phyloP scores from a whole-genome alignment of 1,140 invertebrate genomes.

The Drosophila chauvacae region DNA sequence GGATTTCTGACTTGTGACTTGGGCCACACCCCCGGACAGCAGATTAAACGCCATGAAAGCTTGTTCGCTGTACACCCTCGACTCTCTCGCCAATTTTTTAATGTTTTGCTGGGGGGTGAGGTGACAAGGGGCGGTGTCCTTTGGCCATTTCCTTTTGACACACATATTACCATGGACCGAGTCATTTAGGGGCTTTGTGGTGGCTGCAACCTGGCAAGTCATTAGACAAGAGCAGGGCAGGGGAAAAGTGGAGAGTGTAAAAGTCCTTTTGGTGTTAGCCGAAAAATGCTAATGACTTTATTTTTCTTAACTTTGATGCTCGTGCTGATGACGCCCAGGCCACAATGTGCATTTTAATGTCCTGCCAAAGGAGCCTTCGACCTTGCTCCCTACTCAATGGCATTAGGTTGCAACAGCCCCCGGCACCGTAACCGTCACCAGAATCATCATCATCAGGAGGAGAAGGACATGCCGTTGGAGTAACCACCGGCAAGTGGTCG shows the following conservation, averaged over 20 bases:
- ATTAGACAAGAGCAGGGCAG: slow-evolving; percentile 45
- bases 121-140: slow-evolving; percentile 25
- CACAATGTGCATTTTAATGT: slow-evolving; percentile 81
- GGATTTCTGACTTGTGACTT: slow-evolving; percentile 32
- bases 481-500: slow-evolving; percentile 41
- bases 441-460: not conserved
- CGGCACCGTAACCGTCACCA: slow-evolving; percentile 1
- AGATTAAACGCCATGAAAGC: slow-evolving; percentile 50
- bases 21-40: slow-evolving; percentile 36
- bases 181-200: slow-evolving; percentile 62
- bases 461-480: slow-evolving; percentile 11
- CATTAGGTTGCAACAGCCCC: slow-evolving; percentile 35
- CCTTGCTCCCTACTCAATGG: slow-evolving; percentile 22
- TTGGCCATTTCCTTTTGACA: slow-evolving; percentile 71
- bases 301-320: slow-evolving; percentile 73
- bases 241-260: not conserved
- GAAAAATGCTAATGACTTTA: slow-evolving; percentile 82
- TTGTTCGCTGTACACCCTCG: slow-evolving; percentile 25
- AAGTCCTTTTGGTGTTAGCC: slow-evolving; percentile 65
- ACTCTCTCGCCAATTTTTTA: slow-evolving; percentile 9
- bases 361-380: slow-evolving; percentile 57
- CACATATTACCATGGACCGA: slow-evolving; percentile 56
- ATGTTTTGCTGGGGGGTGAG: not conserved
- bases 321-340: slow-evolving; percentile 32
- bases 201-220: slow-evolving; percentile 68